Conservation (phyloP, 2,797 vertebrate genomes). For the Sebastes iracundus region DNA sequence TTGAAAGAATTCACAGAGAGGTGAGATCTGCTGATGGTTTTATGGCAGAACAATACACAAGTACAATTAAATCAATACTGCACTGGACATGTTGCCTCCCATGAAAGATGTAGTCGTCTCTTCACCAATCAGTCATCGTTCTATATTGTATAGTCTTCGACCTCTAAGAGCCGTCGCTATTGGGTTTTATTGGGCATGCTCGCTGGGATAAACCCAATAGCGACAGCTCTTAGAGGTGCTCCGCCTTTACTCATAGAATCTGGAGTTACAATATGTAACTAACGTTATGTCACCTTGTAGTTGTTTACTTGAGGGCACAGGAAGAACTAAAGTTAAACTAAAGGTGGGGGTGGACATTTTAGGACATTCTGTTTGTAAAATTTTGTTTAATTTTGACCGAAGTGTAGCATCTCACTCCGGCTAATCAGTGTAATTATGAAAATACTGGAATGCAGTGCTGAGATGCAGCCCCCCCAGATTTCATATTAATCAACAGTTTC, state of each 20-base stretch:
- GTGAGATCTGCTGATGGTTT: neutral
- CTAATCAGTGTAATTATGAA: constrained; percentile 62
- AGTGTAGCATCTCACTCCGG: constrained; percentile 40
- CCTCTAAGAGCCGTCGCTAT: no score
- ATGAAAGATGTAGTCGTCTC: neutral
- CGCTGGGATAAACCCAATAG: no score
- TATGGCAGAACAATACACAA: neutral
- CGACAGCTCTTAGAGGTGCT: no score
- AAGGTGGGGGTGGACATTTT: neutral
- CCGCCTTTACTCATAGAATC: no score
- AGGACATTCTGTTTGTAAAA: constrained; percentile 33
- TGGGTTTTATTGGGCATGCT: no score
- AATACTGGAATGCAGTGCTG: constrained; percentile 36
- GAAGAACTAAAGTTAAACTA: constrained; percentile 1
- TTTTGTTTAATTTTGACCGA: constrained; percentile 42
- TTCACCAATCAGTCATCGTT: neutral
- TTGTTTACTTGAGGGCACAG: neutral
- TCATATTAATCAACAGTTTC: constrained; percentile 57
- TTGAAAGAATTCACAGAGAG: neutral
- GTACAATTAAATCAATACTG: neutral
- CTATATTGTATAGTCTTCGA: no score
- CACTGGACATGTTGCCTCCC: neutral
- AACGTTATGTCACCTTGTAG: neutral
- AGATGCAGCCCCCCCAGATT: constrained; percentile 41
- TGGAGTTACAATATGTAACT: no score